Conservation (phyloP, 64 coral and sea anemone genomes). For the Orbicella faveolata region DNA sequence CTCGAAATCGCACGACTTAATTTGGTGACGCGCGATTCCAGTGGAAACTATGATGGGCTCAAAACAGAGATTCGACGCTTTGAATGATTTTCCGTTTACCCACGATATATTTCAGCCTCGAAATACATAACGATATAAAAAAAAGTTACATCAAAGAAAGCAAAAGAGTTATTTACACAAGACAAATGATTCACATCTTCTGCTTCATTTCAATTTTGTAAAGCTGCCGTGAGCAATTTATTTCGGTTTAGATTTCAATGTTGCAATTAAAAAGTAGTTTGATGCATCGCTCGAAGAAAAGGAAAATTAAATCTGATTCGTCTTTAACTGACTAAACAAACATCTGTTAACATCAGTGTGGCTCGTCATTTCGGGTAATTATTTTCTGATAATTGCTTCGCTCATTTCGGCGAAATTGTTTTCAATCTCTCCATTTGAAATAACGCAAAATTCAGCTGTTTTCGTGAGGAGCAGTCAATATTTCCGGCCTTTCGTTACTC, state of each 20-base stretch:
- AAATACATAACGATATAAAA: too few species aligned
- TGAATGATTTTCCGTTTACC: too few species aligned
- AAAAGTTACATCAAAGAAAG: too few species aligned
- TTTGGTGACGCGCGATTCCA: too few species aligned
- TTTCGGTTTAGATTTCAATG: not conserved
- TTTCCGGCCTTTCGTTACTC: not conserved
- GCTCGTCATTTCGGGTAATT: slow-evolving; percentile 2
- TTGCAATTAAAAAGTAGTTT: not conserved
- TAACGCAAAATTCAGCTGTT: not conserved
- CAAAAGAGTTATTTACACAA: not conserved
- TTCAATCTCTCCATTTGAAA: not conserved
- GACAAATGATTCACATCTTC: not conserved
- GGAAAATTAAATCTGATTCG: not conserved
- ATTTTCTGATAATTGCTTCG: not conserved
- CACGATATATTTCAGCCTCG: too few species aligned
- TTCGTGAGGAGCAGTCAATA: not conserved
- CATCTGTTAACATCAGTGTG: slow-evolving; percentile 11
- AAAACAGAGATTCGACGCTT: too few species aligned
- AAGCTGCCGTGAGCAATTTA: not conserved
- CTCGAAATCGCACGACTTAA: too few species aligned
- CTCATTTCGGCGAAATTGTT: not conserved
- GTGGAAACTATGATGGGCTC: too few species aligned
- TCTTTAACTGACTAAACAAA: slow-evolving; percentile 6
- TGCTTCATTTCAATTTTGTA: not conserved
- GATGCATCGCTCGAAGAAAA: not conserved